Percentiles rank a stretch among this genome's conserved stretches.
These are phyloP conservation scores for Okapia johnstoni DNA, from an alignment of 2,113 vertebrate species.

Conservation along the genomic window DNA sequence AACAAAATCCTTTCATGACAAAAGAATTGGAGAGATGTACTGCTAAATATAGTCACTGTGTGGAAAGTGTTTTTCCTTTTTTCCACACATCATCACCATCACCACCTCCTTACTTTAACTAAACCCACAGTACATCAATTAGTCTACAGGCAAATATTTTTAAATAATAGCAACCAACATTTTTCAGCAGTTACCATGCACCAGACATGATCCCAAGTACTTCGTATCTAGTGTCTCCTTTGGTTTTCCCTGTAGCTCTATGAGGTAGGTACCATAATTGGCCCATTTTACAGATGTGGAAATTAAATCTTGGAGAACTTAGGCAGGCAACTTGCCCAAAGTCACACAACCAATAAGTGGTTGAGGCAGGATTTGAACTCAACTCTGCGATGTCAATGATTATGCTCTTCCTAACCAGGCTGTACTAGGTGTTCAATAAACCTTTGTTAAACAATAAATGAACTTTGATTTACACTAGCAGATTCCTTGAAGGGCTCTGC, in stretches of 20 bases:
- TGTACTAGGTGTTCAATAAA: background rate
- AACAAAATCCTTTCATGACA: slow-evolving; percentile 55
- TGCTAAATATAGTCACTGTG: slow-evolving; percentile 41
- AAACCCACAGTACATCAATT: background rate
- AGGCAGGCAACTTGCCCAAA: background rate
- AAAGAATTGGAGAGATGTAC: slow-evolving; percentile 34
- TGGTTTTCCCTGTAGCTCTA: background rate
- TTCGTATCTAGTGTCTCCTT: background rate
- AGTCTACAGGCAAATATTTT: background rate
- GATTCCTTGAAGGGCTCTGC: background rate
- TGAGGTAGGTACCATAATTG: background rate
- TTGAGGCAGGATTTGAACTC: background rate
- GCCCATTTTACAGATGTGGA: background rate
- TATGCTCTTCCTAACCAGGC: background rate
- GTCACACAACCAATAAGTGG: background rate
- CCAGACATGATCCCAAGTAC: background rate
- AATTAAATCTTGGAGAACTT: background rate
- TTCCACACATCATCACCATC: background rate
- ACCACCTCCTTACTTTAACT: background rate
- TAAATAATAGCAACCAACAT: background rate
- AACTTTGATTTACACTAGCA: background rate
- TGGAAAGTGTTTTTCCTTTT: background rate
- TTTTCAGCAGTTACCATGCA: background rate
- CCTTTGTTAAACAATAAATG: background rate
- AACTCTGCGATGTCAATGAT: accelerated